Conservation (phyloP, 2,113 vertebrate genomes). For the Cryptoleucopteryx plumbea region DNA sequence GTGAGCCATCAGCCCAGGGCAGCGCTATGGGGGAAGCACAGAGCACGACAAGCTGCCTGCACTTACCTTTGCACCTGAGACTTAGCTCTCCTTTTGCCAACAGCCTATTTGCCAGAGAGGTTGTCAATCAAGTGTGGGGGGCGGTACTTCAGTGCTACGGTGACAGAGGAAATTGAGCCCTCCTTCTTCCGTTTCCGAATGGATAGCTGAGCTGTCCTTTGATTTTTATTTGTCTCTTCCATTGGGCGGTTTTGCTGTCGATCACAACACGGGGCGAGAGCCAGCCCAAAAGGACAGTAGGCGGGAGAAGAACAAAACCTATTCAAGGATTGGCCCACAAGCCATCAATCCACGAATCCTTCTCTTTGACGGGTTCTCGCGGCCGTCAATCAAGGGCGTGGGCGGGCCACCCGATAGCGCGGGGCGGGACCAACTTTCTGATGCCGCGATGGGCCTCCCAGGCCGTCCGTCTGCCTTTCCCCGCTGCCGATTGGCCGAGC, state of each 20-base stretch:
- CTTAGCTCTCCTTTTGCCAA: rapidly evolving
- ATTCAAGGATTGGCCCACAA: rapidly evolving
- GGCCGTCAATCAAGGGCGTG: rapidly evolving
- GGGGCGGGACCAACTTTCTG: neutral
- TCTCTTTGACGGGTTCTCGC: rapidly evolving
- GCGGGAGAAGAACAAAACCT: neutral
- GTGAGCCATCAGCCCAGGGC: neutral
- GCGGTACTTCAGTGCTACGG: neutral
- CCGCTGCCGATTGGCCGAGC: rapidly evolving
- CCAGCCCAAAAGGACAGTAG: neutral
- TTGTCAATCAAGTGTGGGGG: neutral
- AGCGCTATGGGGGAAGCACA: neutral
- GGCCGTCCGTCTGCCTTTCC: neutral
- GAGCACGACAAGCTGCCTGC: neutral
- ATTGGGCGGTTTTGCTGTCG: neutral
- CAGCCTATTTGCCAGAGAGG: neutral
- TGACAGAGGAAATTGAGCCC: slow-evolving; percentile 11
- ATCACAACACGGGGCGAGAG: neutral
- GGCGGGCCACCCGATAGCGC: rapidly evolving
- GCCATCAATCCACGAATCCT: neutral
- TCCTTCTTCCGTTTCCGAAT: slow-evolving; percentile 22
- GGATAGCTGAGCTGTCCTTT: slow-evolving; percentile 48
- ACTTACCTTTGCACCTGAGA: no score
- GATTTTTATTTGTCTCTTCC: neutral
- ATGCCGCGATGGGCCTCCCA: rapidly evolving